These are phyloP conservation scores for Engraulis encrasicolus DNA, from an alignment of 2,113 vertebrate species.

Conservation along the genomic window DNA sequence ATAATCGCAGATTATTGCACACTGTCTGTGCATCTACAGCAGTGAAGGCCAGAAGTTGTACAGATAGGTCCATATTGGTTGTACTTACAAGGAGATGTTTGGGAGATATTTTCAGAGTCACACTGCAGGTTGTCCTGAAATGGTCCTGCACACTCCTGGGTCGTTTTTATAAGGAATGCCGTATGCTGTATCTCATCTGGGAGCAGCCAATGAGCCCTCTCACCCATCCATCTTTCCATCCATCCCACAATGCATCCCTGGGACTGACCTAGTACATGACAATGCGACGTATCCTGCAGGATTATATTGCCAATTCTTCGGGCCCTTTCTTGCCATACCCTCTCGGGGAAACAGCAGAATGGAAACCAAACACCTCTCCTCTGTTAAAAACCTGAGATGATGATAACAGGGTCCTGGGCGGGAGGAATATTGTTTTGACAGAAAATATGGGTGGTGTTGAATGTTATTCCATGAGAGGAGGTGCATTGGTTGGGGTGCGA, in stretches of 20 bases:
- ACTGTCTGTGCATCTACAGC: no score
- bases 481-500: neutral
- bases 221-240: neutral
- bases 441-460: neutral
- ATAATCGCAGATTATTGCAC: no score
- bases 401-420: neutral
- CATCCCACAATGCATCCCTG: constrained; percentile 44
- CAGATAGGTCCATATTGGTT: neutral
- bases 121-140: constrained; percentile 37
- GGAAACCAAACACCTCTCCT: constrained; percentile 48
- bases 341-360: constrained; percentile 29
- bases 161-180: constrained; percentile 69
- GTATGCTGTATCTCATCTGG: constrained; percentile 35
- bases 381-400: neutral
- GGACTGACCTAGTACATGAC: constrained; percentile 71
- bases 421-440: neutral
- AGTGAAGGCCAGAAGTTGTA: neutral
- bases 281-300: constrained; percentile 58
- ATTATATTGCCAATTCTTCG: constrained; percentile 41
- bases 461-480: neutral
- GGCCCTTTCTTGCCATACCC: constrained; percentile 33
- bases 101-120: constrained; percentile 11
- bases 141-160: constrained; percentile 31
- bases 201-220: neutral
- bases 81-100: neutral